A percentile compares a stretch with the other conserved stretches of the same genome.
Conservation (phyloP, 2,888 invertebrate genomes). For the Spisula subtruncata region DNA sequence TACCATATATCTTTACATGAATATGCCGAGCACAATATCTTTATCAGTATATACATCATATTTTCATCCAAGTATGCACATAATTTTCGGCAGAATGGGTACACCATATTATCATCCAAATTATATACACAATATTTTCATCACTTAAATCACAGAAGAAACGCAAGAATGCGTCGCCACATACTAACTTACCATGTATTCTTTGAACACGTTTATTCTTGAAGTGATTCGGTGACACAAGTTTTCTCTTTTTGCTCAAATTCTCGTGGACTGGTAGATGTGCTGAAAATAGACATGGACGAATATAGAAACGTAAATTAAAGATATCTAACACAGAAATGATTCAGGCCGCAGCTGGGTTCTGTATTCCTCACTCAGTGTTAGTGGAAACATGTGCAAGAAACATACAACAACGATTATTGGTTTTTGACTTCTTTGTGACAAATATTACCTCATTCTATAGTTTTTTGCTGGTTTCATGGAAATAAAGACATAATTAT, state of each 20-base stretch:
- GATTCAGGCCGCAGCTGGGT: constrained; percentile 33
- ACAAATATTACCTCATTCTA: constrained; percentile 8
- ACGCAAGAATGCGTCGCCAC: background rate
- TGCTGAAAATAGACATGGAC: constrained; percentile 64
- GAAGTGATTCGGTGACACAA: constrained; percentile 66
- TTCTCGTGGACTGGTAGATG: constrained; percentile 71
- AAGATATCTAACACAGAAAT: constrained; percentile 23
- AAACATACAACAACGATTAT: background rate
- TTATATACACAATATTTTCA: background rate
- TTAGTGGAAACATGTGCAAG: constrained; percentile 4
- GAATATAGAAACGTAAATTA: constrained; percentile 40
- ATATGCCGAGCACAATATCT: too few relatives aligned
- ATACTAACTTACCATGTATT: constrained; percentile 64
- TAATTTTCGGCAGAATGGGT: too few relatives aligned
- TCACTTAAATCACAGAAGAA: background rate
- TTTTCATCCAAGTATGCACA: too few relatives aligned
- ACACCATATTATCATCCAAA: background rate
- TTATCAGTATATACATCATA: too few relatives aligned
- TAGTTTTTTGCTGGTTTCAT: background rate
- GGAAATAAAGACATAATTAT: constrained; percentile 10
- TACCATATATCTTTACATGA: too few relatives aligned
- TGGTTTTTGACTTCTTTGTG: constrained; percentile 27
- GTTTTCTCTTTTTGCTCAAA: constrained; percentile 69
- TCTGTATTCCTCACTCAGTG: constrained; percentile 27
- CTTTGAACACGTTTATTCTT: constrained; percentile 71